Conservation (phyloP, 2,113 vertebrate species). For the Accipiter cooperii region DNA sequence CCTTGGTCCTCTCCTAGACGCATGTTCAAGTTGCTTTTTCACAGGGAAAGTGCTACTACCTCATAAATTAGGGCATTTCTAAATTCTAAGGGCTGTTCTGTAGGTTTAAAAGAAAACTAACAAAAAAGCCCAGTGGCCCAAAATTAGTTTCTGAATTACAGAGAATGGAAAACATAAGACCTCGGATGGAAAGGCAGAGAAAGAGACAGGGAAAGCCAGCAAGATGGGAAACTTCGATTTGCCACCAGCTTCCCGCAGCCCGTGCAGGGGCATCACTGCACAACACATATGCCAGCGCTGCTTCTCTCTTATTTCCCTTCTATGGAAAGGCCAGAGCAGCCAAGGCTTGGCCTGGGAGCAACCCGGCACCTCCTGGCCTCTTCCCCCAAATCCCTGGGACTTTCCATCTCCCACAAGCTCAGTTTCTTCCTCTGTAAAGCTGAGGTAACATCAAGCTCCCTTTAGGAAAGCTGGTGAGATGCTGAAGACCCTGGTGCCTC, state of each 20-base stretch:
- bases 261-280: background rate
- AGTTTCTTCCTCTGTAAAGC: background rate
- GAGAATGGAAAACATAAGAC: background rate
- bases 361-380: background rate
- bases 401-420: background rate
- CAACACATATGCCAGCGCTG: rapidly evolving
- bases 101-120: background rate
- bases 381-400: background rate
- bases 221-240: background rate
- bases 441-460: background rate
- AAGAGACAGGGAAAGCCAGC: background rate
- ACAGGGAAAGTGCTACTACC: background rate
- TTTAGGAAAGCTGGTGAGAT: background rate
- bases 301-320: background rate
- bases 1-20: background rate
- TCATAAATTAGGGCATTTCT: background rate
- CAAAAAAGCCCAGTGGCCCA: background rate
- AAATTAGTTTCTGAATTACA: background rate
- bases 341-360: background rate
- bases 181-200: background rate
- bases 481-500: background rate
- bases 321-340: background rate
- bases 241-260: background rate
- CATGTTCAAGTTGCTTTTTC: rapidly evolving
- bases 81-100: background rate